A percentile compares a stretch with the other conserved stretches of the same genome.
Conservation (phyloP, 2,888 invertebrate species). For the Pseudococcus longispinus region DNA sequence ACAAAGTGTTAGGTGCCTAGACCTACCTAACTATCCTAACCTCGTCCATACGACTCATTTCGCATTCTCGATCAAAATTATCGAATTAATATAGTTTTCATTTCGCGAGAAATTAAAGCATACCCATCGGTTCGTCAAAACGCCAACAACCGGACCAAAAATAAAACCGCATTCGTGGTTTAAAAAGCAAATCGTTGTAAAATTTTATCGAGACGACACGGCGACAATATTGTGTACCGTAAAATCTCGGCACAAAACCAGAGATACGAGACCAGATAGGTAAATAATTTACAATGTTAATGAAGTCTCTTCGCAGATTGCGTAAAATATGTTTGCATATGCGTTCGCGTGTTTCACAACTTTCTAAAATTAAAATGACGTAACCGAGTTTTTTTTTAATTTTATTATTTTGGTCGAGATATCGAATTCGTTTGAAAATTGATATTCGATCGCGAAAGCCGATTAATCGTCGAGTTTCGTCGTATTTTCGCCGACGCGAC, state of each 20-base stretch:
- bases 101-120: no score
- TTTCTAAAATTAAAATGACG: conserved; percentile 30
- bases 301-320: not conserved
- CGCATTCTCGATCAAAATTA: no score
- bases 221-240: not conserved
- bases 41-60: no score
- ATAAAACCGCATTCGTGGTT: not conserved
- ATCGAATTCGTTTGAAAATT: not conserved
- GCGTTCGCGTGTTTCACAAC: not conserved
- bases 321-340: conserved; percentile 11
- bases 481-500: not conserved
- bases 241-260: not conserved
- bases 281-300: conserved; percentile 28
- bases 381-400: not conserved
- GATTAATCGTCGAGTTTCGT: not conserved
- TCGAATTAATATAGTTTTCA: no score
- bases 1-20: no score
- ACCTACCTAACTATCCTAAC: no score
- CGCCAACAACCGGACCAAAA: not conserved
- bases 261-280: not conserved
- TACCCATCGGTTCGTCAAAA: not conserved
- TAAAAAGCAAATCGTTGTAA: not conserved
- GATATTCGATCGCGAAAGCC: conserved; percentile 16
- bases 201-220: not conserved
- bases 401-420: not conserved